phyloP scores from a whole-genome alignment of 1,140 invertebrate species.

The Aphaenogaster ashmeadi region DNA sequence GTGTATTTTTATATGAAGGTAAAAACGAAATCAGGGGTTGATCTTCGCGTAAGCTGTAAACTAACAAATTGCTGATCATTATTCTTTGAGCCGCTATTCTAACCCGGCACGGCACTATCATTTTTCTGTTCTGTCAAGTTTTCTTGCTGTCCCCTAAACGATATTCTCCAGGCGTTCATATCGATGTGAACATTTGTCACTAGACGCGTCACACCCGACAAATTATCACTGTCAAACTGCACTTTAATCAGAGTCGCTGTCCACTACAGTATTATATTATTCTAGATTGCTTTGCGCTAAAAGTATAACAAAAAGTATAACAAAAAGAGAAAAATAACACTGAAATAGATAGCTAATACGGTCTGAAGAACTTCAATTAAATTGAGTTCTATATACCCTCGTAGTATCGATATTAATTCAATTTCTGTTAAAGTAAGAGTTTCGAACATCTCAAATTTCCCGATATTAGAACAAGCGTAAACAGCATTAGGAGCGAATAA shows the following conservation, averaged over 20 bases:
- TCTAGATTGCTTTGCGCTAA: conserved; percentile 7
- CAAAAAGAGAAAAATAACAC: background rate
- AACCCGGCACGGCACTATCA: conserved; percentile 41
- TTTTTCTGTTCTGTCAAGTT: conserved; percentile 61
- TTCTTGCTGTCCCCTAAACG: conserved; percentile 59
- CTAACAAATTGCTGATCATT: conserved; percentile 57
- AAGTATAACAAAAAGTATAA: background rate
- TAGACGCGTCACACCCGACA: conserved; percentile 35
- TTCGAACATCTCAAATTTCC: conserved; percentile 23
- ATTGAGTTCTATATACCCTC: background rate
- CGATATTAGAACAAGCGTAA: conserved; percentile 6
- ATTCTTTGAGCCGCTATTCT: conserved; percentile 52
- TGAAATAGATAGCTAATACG: conserved; percentile 3
- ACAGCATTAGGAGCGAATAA: conserved; percentile 13
- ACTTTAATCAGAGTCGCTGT: conserved; percentile 30
- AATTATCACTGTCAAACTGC: conserved; percentile 43
- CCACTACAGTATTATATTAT: conserved; percentile 7
- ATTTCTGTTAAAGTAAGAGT: conserved; percentile 33
- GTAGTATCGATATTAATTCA: conserved; percentile 43
- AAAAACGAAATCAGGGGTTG: conserved; percentile 24
- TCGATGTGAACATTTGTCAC: conserved; percentile 63
- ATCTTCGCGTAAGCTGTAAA: conserved; percentile 56
- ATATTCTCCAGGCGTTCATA: conserved; percentile 64
- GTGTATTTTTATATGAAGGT: conserved; percentile 28
- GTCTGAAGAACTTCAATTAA: conserved; percentile 10